These are phyloP conservation scores for Bettongia penicillata DNA, from an alignment of 2,113 vertebrate genomes.

Conservation along the genomic window DNA sequence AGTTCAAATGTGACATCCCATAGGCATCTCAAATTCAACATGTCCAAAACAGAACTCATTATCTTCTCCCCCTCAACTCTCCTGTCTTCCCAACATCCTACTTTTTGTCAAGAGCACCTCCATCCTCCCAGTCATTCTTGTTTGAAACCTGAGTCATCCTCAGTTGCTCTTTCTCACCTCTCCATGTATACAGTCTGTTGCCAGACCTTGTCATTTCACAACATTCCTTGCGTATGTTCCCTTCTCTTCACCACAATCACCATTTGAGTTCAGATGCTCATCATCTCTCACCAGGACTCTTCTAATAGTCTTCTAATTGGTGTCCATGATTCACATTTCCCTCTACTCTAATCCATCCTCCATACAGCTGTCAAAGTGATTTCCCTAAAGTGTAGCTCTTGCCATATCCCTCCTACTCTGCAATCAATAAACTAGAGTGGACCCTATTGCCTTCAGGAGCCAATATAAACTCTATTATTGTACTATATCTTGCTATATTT, in stretches of 20 bases:
- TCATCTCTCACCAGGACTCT: neutral
- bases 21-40: neutral
- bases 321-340: neutral
- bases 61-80: neutral
- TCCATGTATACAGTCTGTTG: neutral
- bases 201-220: neutral
- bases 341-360: neutral
- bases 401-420: neutral
- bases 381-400: neutral
- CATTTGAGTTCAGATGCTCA: neutral
- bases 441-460: neutral
- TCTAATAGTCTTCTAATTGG: neutral
- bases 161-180: neutral
- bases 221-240: neutral
- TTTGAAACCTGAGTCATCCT: neutral
- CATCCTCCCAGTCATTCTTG: neutral
- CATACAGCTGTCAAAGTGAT: neutral
- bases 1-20: neutral
- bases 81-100: neutral
- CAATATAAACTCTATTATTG: neutral
- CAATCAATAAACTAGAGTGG: neutral
- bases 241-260: neutral
- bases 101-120: neutral
- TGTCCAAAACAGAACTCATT: neutral
- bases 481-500: neutral